A percentile compares a stretch with the other conserved stretches of the same genome.
Evolutionary conservation across 2,797 vertebrate genomes (phyloP).

Genomic region (Ispidina lecontei): DNA sequence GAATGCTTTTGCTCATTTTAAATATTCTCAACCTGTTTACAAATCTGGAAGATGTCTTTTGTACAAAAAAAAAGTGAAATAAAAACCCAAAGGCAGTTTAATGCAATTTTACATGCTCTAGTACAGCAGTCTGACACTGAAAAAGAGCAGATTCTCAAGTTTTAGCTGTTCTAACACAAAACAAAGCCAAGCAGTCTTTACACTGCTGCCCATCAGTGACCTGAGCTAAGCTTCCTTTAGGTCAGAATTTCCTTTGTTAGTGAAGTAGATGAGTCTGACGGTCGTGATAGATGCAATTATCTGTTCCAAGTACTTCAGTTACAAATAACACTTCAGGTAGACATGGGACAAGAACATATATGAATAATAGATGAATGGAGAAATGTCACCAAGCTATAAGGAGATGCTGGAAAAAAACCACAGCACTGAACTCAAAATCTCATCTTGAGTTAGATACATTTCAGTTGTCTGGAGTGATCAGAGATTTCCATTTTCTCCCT

Average conservation of each 20-base stretch:
- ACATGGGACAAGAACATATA: neutral
- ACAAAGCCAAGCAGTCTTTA: neutral
- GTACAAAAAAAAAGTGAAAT: neutral
- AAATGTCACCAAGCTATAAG: neutral
- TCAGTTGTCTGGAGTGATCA: neutral
- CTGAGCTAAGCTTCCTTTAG: neutral
- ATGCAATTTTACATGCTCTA: neutral
- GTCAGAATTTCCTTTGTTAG: neutral
- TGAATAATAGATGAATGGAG: conserved; percentile 17
- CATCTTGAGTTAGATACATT: neutral
- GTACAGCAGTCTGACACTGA: neutral
- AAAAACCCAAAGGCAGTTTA: neutral
- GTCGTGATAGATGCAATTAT: neutral
- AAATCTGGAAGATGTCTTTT: neutral
- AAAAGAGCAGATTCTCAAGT: neutral
- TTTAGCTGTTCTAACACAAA: neutral
- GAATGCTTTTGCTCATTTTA: neutral
- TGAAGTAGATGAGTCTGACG: neutral
- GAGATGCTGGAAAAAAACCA: neutral
- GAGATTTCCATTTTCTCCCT: neutral
- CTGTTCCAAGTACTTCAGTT: neutral
- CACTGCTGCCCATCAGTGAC: neutral
- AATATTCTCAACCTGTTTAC: neutral
- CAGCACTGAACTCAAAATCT: neutral
- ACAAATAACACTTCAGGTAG: neutral